phyloP scores from a whole-genome alignment of 37 sponge, comb jelly and placozoan species.

The Hormiphora californensis region DNA sequence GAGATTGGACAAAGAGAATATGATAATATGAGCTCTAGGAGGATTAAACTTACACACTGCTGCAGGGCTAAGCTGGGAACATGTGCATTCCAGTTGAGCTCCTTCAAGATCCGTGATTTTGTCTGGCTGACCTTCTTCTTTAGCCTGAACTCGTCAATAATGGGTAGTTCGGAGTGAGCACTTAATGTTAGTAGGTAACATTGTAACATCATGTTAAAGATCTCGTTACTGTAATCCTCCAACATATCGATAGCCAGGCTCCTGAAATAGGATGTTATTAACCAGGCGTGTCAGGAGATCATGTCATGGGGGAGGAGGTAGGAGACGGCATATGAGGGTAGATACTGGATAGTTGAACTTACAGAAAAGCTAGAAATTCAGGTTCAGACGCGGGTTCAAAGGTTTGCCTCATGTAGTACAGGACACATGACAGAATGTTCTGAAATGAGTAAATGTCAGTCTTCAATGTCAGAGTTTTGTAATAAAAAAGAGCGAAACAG shows the following conservation, averaged over 20 bases:
- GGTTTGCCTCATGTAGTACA: neutral
- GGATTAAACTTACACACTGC: conserved; percentile 30
- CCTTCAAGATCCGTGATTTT: neutral
- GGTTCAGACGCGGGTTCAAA: too few relatives aligned
- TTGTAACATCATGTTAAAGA: conserved; percentile 24
- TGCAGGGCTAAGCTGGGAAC: neutral
- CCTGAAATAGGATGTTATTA: neutral
- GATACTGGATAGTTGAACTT: neutral
- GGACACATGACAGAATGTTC: conserved; percentile 9
- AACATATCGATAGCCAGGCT: conserved; percentile 37
- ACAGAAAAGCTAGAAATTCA: conserved; percentile 29
- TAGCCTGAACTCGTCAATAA: neutral
- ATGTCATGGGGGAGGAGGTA: too few relatives aligned
- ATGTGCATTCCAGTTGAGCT: conserved; percentile 9
- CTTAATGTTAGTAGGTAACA: too few relatives aligned
- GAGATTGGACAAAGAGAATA: too few relatives aligned
- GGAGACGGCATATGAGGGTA: too few relatives aligned
- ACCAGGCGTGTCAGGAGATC: too few relatives aligned
- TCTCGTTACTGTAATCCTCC: conserved; percentile 20
- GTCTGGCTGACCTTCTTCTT: neutral
- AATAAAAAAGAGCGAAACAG: too few relatives aligned
- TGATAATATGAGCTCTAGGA: too few relatives aligned
- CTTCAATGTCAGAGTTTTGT: too few relatives aligned
- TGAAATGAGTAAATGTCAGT: neutral
- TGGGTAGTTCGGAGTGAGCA: neutral